Evolutionary conservation across 2,888 invertebrate species (phyloP).

Genomic region (Andrena fulva): DNA sequence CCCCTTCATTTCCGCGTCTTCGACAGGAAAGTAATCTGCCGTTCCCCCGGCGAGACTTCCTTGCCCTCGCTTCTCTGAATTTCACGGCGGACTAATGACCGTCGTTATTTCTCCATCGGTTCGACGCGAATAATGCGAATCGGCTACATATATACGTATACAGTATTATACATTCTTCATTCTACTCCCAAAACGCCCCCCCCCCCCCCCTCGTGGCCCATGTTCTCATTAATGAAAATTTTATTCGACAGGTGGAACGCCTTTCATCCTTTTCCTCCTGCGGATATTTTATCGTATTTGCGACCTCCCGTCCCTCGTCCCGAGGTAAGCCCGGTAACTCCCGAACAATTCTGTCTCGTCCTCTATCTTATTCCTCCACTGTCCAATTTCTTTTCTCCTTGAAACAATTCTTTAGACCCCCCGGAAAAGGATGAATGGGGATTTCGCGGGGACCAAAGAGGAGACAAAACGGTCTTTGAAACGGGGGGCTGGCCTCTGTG

Average conservation of each 20-base stretch:
- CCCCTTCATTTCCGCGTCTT: conserved; percentile 42
- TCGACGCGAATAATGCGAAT: conserved; percentile 23
- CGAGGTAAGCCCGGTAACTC: conserved; percentile 42
- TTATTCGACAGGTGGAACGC: conserved; percentile 33
- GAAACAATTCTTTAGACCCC: conserved; percentile 51
- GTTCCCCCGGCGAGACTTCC: conserved; percentile 12
- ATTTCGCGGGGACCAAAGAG: conserved; percentile 20
- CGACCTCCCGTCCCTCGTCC: conserved; percentile 11
- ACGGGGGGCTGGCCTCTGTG: neutral
- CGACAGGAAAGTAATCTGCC: conserved; percentile 31
- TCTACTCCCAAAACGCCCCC: neutral
- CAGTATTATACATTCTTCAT: neutral
- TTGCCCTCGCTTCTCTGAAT: conserved; percentile 20
- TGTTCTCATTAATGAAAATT: conserved; percentile 50
- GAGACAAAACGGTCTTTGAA: conserved; percentile 3
- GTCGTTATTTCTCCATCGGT: conserved; percentile 46
- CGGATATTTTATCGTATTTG: conserved; percentile 27
- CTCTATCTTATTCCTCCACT: conserved; percentile 43
- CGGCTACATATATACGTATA: conserved; percentile 16
- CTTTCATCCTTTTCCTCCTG: conserved; percentile 7
- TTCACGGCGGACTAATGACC: conserved; percentile 45
- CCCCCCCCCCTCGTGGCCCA: neutral
- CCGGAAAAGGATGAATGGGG: conserved; percentile 29
- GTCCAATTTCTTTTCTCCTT: conserved; percentile 45
- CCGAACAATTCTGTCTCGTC: conserved; percentile 55